Conservation (phyloP, 2,888 invertebrate species). For the Hydraecia micacea region DNA sequence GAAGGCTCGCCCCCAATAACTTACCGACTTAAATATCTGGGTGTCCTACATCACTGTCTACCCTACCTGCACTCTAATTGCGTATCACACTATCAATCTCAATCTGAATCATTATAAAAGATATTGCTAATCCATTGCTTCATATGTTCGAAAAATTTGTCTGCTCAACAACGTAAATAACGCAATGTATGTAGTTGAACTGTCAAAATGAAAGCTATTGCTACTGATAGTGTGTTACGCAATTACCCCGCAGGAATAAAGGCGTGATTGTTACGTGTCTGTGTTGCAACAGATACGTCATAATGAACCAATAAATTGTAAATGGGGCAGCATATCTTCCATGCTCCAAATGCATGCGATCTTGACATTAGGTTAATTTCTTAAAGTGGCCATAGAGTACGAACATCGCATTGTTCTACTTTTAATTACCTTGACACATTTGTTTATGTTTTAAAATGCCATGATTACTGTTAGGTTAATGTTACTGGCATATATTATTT, state of each 20-base stretch:
- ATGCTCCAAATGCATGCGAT: constrained; percentile 56
- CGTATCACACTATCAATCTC: too few species aligned
- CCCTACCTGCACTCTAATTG: too few species aligned
- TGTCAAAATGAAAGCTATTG: too few species aligned
- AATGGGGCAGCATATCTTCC: constrained; percentile 43
- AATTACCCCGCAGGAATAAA: not conserved
- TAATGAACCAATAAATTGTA: not conserved
- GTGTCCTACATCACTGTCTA: not conserved
- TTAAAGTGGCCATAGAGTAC: constrained; percentile 47
- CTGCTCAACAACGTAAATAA: too few species aligned
- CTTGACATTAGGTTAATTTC: constrained; percentile 70
- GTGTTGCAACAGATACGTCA: not conserved
- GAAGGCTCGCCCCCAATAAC: too few species aligned
- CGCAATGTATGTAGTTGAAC: too few species aligned
- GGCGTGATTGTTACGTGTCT: too few species aligned
- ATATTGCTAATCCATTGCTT: too few species aligned
- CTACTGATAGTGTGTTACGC: too few species aligned
- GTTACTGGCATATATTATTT: not conserved
- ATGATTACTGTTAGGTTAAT: not conserved
- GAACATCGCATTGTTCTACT: constrained; percentile 14
- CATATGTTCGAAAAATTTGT: too few species aligned
- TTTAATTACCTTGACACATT: constrained; percentile 46
- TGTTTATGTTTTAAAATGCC: constrained; percentile 13
- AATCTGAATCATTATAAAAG: too few species aligned
- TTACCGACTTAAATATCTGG: not conserved